Evolutionary conservation across 2,888 invertebrate species (phyloP).

Genomic region (Dorcus hopei): DNA sequence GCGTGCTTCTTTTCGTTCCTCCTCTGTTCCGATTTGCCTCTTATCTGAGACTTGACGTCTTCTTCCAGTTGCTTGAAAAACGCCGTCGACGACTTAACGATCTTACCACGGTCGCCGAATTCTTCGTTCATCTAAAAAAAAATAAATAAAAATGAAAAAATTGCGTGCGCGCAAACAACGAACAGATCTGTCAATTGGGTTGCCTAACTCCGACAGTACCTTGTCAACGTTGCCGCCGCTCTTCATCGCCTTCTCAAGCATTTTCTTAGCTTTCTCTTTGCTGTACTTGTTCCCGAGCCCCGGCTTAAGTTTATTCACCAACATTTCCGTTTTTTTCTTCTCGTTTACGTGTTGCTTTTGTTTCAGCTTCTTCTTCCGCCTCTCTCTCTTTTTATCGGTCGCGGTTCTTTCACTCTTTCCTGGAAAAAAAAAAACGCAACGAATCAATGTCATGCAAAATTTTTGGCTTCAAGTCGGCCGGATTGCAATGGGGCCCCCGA

Average conservation of each 20-base stretch:
- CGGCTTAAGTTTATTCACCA: conserved; percentile 51
- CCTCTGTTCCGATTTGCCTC: conserved; percentile 46
- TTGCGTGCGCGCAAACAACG: not conserved
- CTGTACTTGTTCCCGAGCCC: conserved; percentile 55
- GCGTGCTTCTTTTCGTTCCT: conserved; percentile 41
- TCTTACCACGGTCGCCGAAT: conserved; percentile 45
- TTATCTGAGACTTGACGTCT: conserved; percentile 58
- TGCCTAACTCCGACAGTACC: conserved; percentile 42
- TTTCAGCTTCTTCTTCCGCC: conserved; percentile 80
- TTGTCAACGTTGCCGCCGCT: conserved; percentile 59
- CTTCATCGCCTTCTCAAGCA: conserved; percentile 63
- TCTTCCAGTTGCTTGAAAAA: conserved; percentile 88
- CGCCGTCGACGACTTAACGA: conserved; percentile 71
- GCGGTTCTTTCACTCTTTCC: conserved; percentile 74
- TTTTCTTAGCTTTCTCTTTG: conserved; percentile 58
- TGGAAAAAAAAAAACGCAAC: conserved; percentile 32
- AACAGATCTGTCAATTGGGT: not conserved
- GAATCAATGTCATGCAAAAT: not conserved
- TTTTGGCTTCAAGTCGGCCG: no score
- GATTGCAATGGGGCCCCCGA: no score
- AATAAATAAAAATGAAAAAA: not conserved
- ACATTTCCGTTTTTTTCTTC: conserved; percentile 52
- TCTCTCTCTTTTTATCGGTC: conserved; percentile 85
- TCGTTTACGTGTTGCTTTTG: conserved; percentile 59
- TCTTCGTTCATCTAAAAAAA: conserved; percentile 49